These are phyloP conservation scores for Tragelaphus buxtoni DNA, from an alignment of 2,113 vertebrate species.

Conservation along the genomic window DNA sequence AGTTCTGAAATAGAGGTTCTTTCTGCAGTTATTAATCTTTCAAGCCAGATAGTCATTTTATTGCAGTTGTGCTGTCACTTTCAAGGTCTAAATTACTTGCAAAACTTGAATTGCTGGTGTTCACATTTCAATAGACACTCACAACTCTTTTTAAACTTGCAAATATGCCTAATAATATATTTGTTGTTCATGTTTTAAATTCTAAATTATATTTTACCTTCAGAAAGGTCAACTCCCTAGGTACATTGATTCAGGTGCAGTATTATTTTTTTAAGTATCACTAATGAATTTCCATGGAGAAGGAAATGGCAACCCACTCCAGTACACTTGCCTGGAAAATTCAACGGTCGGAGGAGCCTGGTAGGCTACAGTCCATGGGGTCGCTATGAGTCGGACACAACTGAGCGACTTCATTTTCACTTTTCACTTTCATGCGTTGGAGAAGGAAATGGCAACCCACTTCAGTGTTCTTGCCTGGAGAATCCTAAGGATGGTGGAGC, in stretches of 20 bases:
- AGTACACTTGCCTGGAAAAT: not conserved
- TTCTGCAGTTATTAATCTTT: slow-evolving; percentile 9
- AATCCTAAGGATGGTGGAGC: too few species aligned
- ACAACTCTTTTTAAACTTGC: not conserved
- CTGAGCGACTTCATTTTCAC: too few species aligned
- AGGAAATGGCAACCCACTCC: not conserved
- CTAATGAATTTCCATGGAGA: not conserved
- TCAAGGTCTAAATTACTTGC: not conserved
- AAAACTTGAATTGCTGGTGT: not conserved
- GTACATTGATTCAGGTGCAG: not conserved
- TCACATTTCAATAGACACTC: not conserved
- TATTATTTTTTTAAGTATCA: not conserved
- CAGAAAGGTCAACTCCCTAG: not conserved
- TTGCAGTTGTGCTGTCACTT: not conserved
- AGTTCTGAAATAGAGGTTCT: not conserved
- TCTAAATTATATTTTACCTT: slow-evolving; percentile 13
- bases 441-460: too few species aligned
- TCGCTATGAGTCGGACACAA: fast-evolving
- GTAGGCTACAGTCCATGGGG: not conserved
- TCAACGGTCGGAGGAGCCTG: not conserved
- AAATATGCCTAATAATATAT: not conserved
- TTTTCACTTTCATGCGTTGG: too few species aligned
- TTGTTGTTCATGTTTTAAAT: slow-evolving; percentile 16
- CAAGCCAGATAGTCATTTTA: not conserved
- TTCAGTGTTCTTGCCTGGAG: too few species aligned